phyloP scores from a whole-genome alignment of 2,113 vertebrate genomes.

The Chionodraco myersi region DNA sequence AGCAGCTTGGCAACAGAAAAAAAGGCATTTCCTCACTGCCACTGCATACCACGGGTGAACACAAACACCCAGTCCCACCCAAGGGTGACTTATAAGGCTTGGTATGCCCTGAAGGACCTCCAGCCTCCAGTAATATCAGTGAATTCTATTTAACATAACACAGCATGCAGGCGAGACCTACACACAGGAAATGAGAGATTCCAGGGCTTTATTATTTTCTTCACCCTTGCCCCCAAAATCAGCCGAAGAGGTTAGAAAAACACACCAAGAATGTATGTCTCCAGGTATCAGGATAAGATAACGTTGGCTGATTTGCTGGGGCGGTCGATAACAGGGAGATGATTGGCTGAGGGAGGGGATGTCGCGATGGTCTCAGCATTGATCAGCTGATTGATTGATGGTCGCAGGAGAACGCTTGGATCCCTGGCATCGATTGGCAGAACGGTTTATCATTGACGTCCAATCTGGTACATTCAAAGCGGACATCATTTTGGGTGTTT shows the following conservation, averaged over 20 bases:
- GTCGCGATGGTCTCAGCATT: conserved; percentile 7
- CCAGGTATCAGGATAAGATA: conserved; percentile 28
- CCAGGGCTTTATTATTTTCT: conserved; percentile 52
- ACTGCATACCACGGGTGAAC: conserved; percentile 49
- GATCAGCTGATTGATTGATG: conserved; percentile 54
- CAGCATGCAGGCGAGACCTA: conserved; percentile 33
- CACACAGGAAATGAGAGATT: conserved; percentile 74
- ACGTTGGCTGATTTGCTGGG: not conserved
- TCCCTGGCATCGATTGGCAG: conserved; percentile 29
- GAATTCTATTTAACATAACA: conserved; percentile 53
- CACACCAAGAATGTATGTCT: conserved; percentile 39
- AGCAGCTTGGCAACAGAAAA: conserved; percentile 11
- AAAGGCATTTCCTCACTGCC: conserved; percentile 8
- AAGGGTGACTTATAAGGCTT: conserved; percentile 61
- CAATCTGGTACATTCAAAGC: conserved; percentile 21
- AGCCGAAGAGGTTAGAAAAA: conserved; percentile 54
- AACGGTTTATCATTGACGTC: conserved; percentile 51
- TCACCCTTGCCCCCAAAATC: conserved; percentile 34
- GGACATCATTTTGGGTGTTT: conserved; percentile 4
- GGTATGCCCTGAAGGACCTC: conserved; percentile 58
- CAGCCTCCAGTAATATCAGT: conserved; percentile 34
- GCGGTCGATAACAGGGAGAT: conserved; percentile 22
- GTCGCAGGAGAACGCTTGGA: conserved; percentile 27
- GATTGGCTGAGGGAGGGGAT: conserved; percentile 28
- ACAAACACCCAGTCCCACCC: conserved; percentile 43